Evolutionary conservation across 2,797 vertebrate genomes (phyloP), one percentile per base, ranked within the genome.

Genomic region (Hippopotamyrus pictus): DNA sequence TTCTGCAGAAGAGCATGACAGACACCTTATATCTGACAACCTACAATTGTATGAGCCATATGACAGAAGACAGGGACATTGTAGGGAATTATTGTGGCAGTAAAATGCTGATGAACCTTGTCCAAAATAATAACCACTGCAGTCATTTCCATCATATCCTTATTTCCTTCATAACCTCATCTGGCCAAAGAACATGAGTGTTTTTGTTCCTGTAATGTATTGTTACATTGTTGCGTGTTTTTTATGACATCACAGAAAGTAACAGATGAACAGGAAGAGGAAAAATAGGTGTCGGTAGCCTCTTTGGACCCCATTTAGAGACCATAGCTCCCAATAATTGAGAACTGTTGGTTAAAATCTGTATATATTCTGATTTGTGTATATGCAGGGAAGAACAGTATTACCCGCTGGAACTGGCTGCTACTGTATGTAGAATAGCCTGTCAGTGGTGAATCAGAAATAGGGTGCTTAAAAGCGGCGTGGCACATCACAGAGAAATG

Each of bases 351-450:
- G 33, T 41, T 41, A 76, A 41, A 76, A 41, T 76, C 69, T 76
- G 4, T 17, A 7, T 76, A 76, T 19, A 17, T 19, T 91, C 62
- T 91, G 90, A 86, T 54, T 89, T 84, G 44, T 33, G 53, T 86
- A 53, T 54, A 22, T 88, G 48, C 50, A 7, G 14, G 92, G 90
- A 90, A 88, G 90, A 89, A 89, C 73, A 19, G 89, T 87, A 89
- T 76, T 90, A 89, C 89, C 90, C 90, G 89, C 90, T 85, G 53
- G 62, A 89, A 89, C 90, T 90, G 93, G 89, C 91, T 92, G 92
- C 93, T 92, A n/a, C n/a, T n/a, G n/a, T n/a, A 93, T 93, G 91
- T 92, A 93, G 93, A 91, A 89, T 22, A 51, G 46, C 46, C 48
- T 48, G 9, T 85, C n/a, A 29, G 8, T 48, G 46, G 48, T 85